Evolutionary conservation across 2,113 vertebrate species (phyloP), one percentile per base, ranked within the genome.

Genomic region (Centropus unirufus): DNA sequence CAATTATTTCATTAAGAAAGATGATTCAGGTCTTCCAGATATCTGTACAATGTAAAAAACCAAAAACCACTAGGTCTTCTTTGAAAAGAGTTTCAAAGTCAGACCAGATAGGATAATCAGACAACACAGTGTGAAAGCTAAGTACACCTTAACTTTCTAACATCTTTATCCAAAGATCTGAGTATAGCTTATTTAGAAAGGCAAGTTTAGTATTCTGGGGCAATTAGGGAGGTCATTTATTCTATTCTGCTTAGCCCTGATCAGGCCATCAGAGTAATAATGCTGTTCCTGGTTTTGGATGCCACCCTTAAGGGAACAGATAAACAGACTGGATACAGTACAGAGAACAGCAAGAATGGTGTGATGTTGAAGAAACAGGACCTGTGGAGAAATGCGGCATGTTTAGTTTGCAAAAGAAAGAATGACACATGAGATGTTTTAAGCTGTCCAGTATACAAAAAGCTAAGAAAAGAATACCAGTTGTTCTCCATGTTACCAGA

Each of bases 21-120:
- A 91, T 95, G 89, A 95, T 82, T 93, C 89, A 92, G 64, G 83
- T 61, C 73, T 64, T 68, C 93, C 80, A 95, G 92, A 89, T 91
- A 95, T 87, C 80, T 68, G 75, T 92, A 95, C 86, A 96, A 78
- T 13, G 44, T 42, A 22, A 94, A 75, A 95, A 70, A 55, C 8
- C 8, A n/a, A 72, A 87, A 94, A 61, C 3, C 30, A 87, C 21
- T 52, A 39, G 18, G n/a, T 72, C 79, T 49, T 49, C 93, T 92
- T 94, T 90, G 62, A 80, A 87, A 58, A 34, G 69, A 94, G 46
- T 66, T 34, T 79, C 52, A 54, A 92, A 91, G 40, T 39, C 58
- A 69, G 44, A 83, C 58, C 89, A 91, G 62, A 63, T 44, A 39
- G 49, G 82, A 75, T 29, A 70, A 86, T 78, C 52, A 88, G 75